Base-by-base conservation (phyloP, 2,113 vertebrate genomes). In the Entelurus aequoreus region DNA sequence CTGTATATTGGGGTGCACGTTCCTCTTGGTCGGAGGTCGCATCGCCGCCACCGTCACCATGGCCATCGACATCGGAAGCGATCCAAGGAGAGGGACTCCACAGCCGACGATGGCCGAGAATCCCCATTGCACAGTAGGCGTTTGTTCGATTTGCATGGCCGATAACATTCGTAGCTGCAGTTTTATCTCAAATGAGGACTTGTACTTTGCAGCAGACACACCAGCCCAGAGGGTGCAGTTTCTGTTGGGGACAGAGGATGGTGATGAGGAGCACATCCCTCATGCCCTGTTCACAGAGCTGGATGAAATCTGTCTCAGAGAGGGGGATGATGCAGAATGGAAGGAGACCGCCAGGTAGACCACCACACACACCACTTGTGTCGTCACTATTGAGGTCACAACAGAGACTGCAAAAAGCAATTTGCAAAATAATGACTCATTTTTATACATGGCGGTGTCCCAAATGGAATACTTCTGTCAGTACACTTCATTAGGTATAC, bases 171-270 rank as follows among this genome's bases (percentile, higher is more conserved):
- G n/a, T 50, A 55, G 38, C 38, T 19, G 54, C 8, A 21, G 9
- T 16, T 9, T 19, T 1, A 38, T 11, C 14, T 42, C 35, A 55
- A 40, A 19, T 10, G 7, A 11, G 42, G 1, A 3, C 5, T 16
- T 42, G 54, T 36, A 15, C 21, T 46, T 49, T 66, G 54, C 60
- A 89, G 66, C 69, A 93, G 94, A 98, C 81, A 99, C 97, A 1
- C 97, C 97, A 8, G 97, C 97, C 55, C 97, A 99, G 85, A 90
- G 97, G 74, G 97, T 99, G 49, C 97, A 99, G 85, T 99, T 99
- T 82, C 93, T 99, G 87, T 90, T 99, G 78, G 97, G 96, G 77
- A 97, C 93, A 53, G 97, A 99, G 77, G 96, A 99, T 75, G 96
- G 93, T 60, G 96, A 99, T 0, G 97, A 98, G 72, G 95, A 99